Evolutionary conservation across 2,113 vertebrate genomes (phyloP).

Genomic region (Dipodomys spectabilis): DNA sequence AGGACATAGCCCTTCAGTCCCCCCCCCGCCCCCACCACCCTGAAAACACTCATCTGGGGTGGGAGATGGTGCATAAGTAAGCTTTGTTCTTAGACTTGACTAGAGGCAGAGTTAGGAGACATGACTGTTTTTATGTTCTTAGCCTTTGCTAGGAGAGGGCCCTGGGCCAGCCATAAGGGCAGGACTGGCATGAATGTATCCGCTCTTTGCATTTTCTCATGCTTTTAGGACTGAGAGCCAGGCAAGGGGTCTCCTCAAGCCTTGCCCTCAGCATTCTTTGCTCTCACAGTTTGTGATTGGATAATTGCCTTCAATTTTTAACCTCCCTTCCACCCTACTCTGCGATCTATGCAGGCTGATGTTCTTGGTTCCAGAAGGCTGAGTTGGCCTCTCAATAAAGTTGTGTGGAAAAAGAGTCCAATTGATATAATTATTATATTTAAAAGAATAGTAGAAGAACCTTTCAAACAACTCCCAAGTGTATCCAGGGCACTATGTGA

Average conservation of each 20-base stretch:
- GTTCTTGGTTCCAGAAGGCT: neutral
- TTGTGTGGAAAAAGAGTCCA: neutral
- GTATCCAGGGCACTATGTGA: neutral
- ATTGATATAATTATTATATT: neutral
- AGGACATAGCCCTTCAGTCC: neutral
- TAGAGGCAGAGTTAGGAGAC: neutral
- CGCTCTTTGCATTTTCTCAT: accelerated
- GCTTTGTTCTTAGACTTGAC: neutral
- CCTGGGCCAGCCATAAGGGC: too few species aligned
- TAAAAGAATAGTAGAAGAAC: neutral
- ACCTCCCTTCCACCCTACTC: neutral
- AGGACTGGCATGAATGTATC: neutral
- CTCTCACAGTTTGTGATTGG: neutral
- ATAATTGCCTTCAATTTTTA: neutral
- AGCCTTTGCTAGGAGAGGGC: neutral
- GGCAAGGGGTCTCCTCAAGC: neutral
- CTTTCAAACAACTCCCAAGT: neutral
- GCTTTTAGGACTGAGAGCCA: neutral
- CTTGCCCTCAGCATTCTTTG: too few species aligned
- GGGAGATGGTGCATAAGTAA: neutral
- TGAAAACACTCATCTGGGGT: neutral
- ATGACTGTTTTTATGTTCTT: neutral
- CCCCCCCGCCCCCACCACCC: accelerated
- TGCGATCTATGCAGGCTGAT: neutral
- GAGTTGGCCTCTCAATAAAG: neutral